Evolutionary conservation across 2,888 invertebrate genomes (phyloP), one percentile per base, ranked within the genome.

Genomic region (Merodon equestris): DNA sequence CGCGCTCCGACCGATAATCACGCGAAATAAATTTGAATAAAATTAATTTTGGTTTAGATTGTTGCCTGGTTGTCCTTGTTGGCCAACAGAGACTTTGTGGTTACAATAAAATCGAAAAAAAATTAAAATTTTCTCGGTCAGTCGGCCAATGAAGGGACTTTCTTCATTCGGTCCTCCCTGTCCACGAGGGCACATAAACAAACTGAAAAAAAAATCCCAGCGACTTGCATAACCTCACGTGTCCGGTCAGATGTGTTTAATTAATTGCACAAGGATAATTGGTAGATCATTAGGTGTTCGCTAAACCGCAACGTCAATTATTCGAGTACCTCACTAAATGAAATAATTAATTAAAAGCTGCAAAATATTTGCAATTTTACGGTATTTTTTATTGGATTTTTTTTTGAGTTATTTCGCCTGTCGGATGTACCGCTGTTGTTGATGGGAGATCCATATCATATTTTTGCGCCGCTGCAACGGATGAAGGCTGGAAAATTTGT

Each of bases 31-130:
- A 75, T 82, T 81, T 68, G 75, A 81, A 81, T 81, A 72, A 82
- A 81, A 82, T 82, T 81, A 82, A 82, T 82, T 81, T 82, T 70
- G 74, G 81, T 77, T 77, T 79, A 82, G 74, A 27, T 27, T 27
- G 27, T 27, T 27, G 27, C 27, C 27, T 27, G 27, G 27, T 27
- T 7, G 27, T 27, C 27, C 27, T 75, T 81, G 74, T 66, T 79
- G 68, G 75, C 67, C 58, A 58, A 27, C 77, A 67, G 63, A 67
- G 63, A 42, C 67, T 61, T 68, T 73, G 73, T 63, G 73, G 77
- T 72, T 77, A 57, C 17, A 58, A 67, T 57, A 61, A 27, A 64
- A 53, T 40, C 42, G 10, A 14, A 13, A 10, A n/a, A 14, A 1
- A 12, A 27, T 9, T 10, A 27, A 27, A 27, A 19, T 10, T 0